Evolutionary conservation across 2,113 vertebrate genomes (phyloP).

Genomic region (Lanius ludovicianus): DNA sequence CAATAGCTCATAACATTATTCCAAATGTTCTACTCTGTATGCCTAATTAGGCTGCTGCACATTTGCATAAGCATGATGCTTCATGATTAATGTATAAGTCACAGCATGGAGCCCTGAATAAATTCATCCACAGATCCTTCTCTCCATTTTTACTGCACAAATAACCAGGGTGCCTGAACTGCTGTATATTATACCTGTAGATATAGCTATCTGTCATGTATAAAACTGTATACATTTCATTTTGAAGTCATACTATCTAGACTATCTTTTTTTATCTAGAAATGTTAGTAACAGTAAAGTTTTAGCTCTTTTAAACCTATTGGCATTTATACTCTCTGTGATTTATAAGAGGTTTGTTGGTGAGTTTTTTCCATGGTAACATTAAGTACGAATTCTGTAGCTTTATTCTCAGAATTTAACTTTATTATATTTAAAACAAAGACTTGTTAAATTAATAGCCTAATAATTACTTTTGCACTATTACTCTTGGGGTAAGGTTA

Average conservation of each 20-base stretch:
- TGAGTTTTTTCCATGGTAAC: neutral
- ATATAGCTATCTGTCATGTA: neutral
- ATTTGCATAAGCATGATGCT: slow-evolving; percentile 72
- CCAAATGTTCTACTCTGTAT: slow-evolving; percentile 61
- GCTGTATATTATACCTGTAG: slow-evolving; percentile 21
- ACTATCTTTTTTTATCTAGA: slow-evolving; percentile 1
- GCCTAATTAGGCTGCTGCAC: slow-evolving; percentile 67
- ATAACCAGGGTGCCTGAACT: slow-evolving; percentile 25
- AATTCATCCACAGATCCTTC: slow-evolving; percentile 41
- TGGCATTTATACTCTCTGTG: neutral
- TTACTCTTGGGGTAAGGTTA: neutral
- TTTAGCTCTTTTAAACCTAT: neutral
- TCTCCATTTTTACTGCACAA: slow-evolving; percentile 25
- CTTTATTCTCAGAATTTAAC: neutral
- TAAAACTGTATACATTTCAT: slow-evolving; percentile 4
- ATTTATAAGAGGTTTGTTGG: neutral
- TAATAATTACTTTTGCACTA: slow-evolving; percentile 20
- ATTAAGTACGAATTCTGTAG: neutral
- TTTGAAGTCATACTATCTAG: neutral
- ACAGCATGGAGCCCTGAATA: slow-evolving; percentile 54
- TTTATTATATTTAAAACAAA: neutral
- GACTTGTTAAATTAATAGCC: slow-evolving; percentile 23
- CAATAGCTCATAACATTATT: slow-evolving; percentile 70
- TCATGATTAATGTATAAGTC: slow-evolving; percentile 78
- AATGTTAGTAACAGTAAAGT: neutral